Evolutionary conservation across 1,140 invertebrate species (phyloP), one percentile per base, ranked within the genome.

Genomic region (Psix sp.): DNA sequence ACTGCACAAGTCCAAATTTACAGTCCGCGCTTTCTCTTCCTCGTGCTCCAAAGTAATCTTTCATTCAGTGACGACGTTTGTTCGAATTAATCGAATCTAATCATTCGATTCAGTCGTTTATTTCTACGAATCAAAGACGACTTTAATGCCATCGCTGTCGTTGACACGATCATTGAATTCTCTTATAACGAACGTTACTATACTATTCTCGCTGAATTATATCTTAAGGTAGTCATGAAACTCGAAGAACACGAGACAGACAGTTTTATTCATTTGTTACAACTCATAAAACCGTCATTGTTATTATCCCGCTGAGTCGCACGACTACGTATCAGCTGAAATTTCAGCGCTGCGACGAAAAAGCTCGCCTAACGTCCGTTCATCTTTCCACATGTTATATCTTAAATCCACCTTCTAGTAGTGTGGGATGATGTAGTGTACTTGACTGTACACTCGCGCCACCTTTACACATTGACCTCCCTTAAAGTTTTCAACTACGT

Each of bases 281-380:
- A 62, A 67, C 48, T 40, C 63, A 49, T 74, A 74, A 74, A 74
- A 68, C 43, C 57, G 56, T 74, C 71, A 51, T 52, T 39, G 57
- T 67, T 63, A 74, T 49, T 38, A 31, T 51, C 71, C 43, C 38
- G 62, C 70, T 48, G 70, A 21, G 60, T 31, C 31, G 31, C 39
- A 49, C 52, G 29, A 59, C 33, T 56, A 57, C 43, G 45, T 49
- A n/a, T n/a, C n/a, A n/a, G n/a, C n/a, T n/a, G n/a, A n/a, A n/a
- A n/a, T n/a, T n/a, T n/a, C n/a, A n/a, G n/a, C n/a, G n/a, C 35
- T 17, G 36, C 16, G 6, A 7, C 15, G 16, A 24, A 38, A 60
- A 73, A 73, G 38, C 60, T 73, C 57, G 38, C 15, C 51, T 59
- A 59, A 59, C 51, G 36, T 3, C 46, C 46, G 43, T 51, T 38